phyloP scores from a whole-genome alignment of 2,797 vertebrate species.

The Eulemur coronatus region DNA sequence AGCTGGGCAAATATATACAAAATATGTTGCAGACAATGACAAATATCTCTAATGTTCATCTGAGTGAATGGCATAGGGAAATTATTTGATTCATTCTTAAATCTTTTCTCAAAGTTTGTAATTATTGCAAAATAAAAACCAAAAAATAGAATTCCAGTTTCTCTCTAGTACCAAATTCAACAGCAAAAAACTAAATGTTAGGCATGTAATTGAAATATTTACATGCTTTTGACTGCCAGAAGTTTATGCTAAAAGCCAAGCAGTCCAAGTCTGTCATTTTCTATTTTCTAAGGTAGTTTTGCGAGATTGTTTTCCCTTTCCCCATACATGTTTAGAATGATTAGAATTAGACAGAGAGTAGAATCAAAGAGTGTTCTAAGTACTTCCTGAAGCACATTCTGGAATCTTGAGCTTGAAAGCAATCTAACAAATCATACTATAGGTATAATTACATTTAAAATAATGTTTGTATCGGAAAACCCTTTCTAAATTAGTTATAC shows the following conservation, averaged over 20 bases:
- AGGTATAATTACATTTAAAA: not conserved
- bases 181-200: not conserved
- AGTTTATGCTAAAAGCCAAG: not conserved
- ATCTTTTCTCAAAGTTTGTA: not conserved
- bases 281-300: not conserved
- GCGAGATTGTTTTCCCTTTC: not conserved
- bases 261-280: not conserved
- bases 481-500: not conserved
- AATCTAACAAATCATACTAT: conserved; percentile 50
- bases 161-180: not conserved
- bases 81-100: not conserved
- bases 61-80: not conserved
- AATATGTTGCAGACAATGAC: not conserved
- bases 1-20: not conserved
- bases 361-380: conserved; percentile 56
- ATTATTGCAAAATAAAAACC: not conserved
- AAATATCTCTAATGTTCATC: not conserved
- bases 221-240: not conserved
- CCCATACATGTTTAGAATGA: not conserved
- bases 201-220: not conserved
- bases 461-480: not conserved
- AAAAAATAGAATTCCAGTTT: not conserved
- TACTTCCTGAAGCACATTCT: not conserved
- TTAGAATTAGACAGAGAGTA: not conserved
- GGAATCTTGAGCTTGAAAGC: conserved; percentile 63